phyloP scores from a whole-genome alignment of 2,113 vertebrate genomes.

The Picathartes gymnocephalus region DNA sequence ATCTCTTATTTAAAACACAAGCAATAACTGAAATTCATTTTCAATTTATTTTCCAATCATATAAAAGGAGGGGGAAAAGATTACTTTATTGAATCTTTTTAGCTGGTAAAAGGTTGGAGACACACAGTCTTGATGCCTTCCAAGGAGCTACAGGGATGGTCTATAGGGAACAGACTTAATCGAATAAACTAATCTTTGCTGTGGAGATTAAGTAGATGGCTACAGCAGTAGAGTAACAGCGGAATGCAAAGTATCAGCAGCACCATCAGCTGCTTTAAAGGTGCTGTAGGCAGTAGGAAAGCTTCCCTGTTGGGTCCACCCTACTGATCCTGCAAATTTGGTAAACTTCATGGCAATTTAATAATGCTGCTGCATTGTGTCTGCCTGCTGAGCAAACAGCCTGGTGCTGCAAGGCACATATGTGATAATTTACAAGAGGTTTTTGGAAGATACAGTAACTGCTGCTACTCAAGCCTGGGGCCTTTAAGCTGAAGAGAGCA shows the following conservation, averaged over 20 bases:
- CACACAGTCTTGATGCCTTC: constrained; percentile 57
- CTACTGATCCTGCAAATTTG: constrained; percentile 74
- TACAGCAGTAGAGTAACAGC: constrained; percentile 48
- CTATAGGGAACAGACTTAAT: constrained; percentile 75
- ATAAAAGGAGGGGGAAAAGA: constrained; percentile 72
- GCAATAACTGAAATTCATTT: constrained; percentile 81
- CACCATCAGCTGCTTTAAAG: constrained; percentile 59
- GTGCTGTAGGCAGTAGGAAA: constrained; percentile 63
- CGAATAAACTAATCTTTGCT: constrained; percentile 78
- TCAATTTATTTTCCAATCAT: constrained; percentile 86
- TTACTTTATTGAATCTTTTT: constrained; percentile 73
- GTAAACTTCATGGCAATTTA: constrained; percentile 83
- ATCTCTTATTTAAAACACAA: constrained; percentile 82
- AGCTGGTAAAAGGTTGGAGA: constrained; percentile 67
- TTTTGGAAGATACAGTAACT: constrained; percentile 64
- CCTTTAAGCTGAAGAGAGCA: constrained; percentile 71
- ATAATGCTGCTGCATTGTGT: constrained; percentile 75
- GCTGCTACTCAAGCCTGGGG: constrained; percentile 66
- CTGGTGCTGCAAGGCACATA: constrained; percentile 71
- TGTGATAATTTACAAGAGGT: constrained; percentile 68
- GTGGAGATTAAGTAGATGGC: constrained; percentile 77
- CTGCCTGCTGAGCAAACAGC: constrained; percentile 68
- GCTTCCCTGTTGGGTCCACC: constrained; percentile 66
- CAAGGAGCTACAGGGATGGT: constrained; percentile 64
- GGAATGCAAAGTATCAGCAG: constrained; percentile 71